Conservation (phyloP, 2,888 invertebrate genomes). For the Harpagoxenus sublaevis region DNA sequence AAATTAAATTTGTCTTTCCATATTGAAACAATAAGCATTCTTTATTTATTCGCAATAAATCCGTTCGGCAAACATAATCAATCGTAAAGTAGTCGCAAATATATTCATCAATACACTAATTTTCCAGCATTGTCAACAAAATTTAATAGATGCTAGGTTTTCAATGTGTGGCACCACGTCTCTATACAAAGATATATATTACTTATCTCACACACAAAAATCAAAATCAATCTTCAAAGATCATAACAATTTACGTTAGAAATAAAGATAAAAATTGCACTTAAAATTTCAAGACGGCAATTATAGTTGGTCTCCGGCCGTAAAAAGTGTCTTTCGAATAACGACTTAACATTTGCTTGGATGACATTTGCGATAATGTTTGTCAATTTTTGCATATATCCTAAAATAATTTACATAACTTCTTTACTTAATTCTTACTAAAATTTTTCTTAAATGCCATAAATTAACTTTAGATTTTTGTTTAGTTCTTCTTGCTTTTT, state of each 20-base stretch:
- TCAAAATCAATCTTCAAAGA: neutral
- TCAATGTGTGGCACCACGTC: neutral
- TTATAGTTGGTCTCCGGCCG: neutral
- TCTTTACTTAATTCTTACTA: neutral
- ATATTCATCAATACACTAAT: neutral
- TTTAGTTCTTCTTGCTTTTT: neutral
- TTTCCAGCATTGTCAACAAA: neutral
- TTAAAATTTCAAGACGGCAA: neutral
- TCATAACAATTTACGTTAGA: neutral
- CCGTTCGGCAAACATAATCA: neutral
- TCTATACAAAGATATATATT: neutral
- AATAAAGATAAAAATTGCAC: neutral
- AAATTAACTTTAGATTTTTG: neutral
- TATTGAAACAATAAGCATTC: neutral
- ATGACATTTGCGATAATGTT: neutral
- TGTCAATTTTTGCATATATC: neutral
- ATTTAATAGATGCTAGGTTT: neutral
- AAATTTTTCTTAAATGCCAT: neutral
- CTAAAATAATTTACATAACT: neutral
- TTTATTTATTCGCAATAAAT: neutral
- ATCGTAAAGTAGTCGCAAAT: neutral
- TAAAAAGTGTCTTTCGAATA: constrained; percentile 14
- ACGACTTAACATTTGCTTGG: neutral
- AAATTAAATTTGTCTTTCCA: constrained; percentile 6
- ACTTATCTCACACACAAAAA: neutral